Evolutionary conservation across 2,888 invertebrate genomes (phyloP).

Genomic region (Prosopocoilus inquinatus): DNA sequence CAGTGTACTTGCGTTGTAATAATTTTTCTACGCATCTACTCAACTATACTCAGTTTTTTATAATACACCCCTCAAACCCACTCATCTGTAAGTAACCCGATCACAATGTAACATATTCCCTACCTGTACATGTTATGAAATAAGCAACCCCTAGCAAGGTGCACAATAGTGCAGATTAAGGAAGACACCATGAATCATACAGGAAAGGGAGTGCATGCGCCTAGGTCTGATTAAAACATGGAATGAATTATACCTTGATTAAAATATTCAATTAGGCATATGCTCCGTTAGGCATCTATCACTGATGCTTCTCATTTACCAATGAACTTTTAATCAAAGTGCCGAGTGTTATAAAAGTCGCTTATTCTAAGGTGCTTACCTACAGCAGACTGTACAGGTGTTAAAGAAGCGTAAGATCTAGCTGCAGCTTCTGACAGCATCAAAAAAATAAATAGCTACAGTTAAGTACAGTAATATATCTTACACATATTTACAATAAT

Average conservation of each 20-base stretch:
- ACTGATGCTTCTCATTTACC: too few species aligned
- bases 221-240: conserved; percentile 8
- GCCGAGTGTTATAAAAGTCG: too few species aligned
- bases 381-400: conserved; percentile 54
- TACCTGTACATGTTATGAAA: conserved; percentile 26
- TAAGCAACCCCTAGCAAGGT: conserved; percentile 16
- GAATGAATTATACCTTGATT: too few species aligned
- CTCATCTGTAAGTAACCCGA: conserved; percentile 27
- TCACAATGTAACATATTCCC: conserved; percentile 28
- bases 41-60: too few species aligned
- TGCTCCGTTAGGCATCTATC: too few species aligned
- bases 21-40: too few species aligned
- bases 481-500: neutral
- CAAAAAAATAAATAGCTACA: conserved; percentile 26
- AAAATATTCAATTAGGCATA: too few species aligned
- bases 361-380: conserved; percentile 45
- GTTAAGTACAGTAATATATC: conserved; percentile 11
- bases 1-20: too few species aligned
- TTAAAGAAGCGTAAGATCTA: conserved; percentile 58
- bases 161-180: conserved; percentile 16
- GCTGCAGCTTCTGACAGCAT: conserved; percentile 52
- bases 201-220: conserved; percentile 12
- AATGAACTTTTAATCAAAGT: too few species aligned
- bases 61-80: conserved; percentile 12
- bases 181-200: conserved; percentile 22